Evolutionary conservation across 2,797 vertebrate genomes (phyloP), one percentile per base, ranked within the genome.

Genomic region (Sphenopsis melanotis): DNA sequence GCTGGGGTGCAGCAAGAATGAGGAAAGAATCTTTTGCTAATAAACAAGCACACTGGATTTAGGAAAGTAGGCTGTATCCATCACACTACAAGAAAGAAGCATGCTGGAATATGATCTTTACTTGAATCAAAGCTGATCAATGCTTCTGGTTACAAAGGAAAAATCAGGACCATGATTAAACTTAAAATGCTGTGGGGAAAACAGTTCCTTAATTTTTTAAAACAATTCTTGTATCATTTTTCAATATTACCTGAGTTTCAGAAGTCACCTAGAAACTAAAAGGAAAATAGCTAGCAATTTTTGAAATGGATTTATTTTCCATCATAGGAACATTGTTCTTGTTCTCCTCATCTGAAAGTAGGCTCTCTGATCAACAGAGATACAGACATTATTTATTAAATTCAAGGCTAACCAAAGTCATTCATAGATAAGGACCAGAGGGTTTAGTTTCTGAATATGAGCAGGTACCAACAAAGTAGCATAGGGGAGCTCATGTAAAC

Each of bases 331-430:
- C n/a, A 69, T 63, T 68, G 22, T 22, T 91, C 39, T 88, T 89
- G 16, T 59, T 93, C 18, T 83, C 34, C 30, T 46, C 18, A 37
- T 79, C 64, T 85, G 63, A 71, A 95, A 96, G 49, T 37, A 84
- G 63, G 57, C 69, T 80, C 50, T 91, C 53, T 88, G 94, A 81
- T 82, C 81, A 95, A 74, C 57, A 87, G 72, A 93, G 75, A 77
- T 95, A 94, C 94, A 91, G 39, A 83, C 10, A 36, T 82, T 94
- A 39, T 95, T 94, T 91, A 74, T 72, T 90, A 93, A 92, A 90
- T 91, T 86, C 42, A 91, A 66, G 86, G 71, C 26, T 95, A 72
- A 91, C 65, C 30, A 81, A 94, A 94, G n/a, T 83, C 49, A 79
- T 89, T 87, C 37, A 74, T 21, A 63, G 72, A 50, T 86, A 86